Base-by-base conservation (phyloP, 2,113 vertebrate genomes). In the Cyphomyrus discorhynchus region DNA sequence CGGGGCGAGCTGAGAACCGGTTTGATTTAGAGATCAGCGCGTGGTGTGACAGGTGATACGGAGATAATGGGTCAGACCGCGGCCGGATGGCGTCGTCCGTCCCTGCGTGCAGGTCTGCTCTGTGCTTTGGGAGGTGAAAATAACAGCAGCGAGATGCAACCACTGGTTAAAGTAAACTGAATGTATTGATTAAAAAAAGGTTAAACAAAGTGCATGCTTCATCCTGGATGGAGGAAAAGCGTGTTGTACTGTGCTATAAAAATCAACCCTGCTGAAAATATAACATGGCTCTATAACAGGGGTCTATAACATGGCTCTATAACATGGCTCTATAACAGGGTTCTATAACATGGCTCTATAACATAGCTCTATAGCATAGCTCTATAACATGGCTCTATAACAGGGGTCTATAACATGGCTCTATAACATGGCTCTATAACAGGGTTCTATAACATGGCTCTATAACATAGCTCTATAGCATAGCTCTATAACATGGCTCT, bases 11-110 rank as follows among this genome's bases (percentile, higher is more conserved):
- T 90, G 85, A 93, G 91, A 93, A 91, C 91, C 92, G 92, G 94
- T 92, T 90, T 92, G 95, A 95, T 95, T 95, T 95, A 93, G 92
- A 95, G 94, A 95, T 94, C 93, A 93, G 90, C n/a, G 56, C 94
- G 89, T 92, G 92, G 93, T 94, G 93, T 92, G 95, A 94, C 92
- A 92, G 93, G 94, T 94, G 94, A 94, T 92, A 93, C 90, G 91
- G 93, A 93, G 91, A 94, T 93, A 93, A 95, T 93, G 92, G 94
- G 93, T 95, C 93, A 95, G 93, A 91, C 87, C 31, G 91, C 92
- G 92, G 92, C 89, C 92, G 92, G 88, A 91, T 93, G 92, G 94
- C 91, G 91, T 95, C 93, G 93, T 74, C 46, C 39, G 46, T 15
- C 2, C n/a, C 86, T 88, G 47, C 66, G 53, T 70, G 52, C 42